Evolutionary conservation across 2,113 vertebrate genomes (phyloP).

Genomic region (Excalfactoria chinensis): DNA sequence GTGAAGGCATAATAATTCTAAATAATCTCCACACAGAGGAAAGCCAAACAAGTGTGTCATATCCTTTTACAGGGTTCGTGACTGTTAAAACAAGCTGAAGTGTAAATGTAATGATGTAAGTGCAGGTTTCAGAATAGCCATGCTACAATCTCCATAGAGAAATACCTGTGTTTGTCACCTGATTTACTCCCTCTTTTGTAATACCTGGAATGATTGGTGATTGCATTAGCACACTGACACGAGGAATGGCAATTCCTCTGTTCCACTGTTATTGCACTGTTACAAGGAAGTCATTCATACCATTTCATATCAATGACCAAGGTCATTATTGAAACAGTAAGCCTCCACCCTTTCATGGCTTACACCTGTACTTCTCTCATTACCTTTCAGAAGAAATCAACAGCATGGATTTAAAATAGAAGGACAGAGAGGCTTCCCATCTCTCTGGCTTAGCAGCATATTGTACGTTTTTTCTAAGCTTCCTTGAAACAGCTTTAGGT

Average conservation of each 20-base stretch:
- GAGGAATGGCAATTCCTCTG: background rate
- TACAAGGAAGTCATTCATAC: background rate
- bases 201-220: background rate
- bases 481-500: background rate
- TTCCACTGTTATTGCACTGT: background rate
- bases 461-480: background rate
- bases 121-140: background rate
- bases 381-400: background rate
- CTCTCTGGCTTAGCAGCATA: background rate
- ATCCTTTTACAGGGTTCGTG: background rate
- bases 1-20: background rate
- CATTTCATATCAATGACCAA: background rate
- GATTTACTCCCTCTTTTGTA: background rate
- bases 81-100: background rate
- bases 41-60: background rate
- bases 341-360: background rate
- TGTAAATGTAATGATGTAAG: accelerated
- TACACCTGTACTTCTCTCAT: background rate
- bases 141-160: background rate
- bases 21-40: background rate
- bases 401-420: background rate
- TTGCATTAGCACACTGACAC: background rate
- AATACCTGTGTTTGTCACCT: background rate
- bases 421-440: background rate
- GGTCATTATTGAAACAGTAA: background rate